phyloP scores from a whole-genome alignment of 2,888 invertebrate species.

The Lepetodrilus schrolli region DNA sequence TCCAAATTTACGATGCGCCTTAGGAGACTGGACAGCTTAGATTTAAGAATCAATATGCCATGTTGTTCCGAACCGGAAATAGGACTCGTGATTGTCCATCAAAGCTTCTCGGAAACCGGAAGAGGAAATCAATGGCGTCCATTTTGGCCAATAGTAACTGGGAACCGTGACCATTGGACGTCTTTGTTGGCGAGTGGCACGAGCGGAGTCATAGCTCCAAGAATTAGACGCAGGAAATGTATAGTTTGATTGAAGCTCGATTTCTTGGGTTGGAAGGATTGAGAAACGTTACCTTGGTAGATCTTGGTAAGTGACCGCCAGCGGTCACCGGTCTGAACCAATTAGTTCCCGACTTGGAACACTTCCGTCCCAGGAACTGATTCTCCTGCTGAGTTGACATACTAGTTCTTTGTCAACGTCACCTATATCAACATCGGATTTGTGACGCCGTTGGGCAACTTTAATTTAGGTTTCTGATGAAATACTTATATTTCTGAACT shows the following conservation, averaged over 20 bases:
- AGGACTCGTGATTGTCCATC: slow-evolving; percentile 24
- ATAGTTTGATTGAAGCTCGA: slow-evolving; percentile 17
- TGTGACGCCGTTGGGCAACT: too few species aligned
- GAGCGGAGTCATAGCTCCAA: neutral
- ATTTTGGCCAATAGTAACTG: slow-evolving; percentile 3
- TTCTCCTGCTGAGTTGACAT: neutral
- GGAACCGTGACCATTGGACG: neutral
- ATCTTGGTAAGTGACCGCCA: too few species aligned
- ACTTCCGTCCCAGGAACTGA: neutral
- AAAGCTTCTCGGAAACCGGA: neutral
- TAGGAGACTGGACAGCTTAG: neutral
- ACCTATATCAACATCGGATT: too few species aligned
- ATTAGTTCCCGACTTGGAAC: neutral
- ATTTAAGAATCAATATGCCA: slow-evolving; percentile 21
- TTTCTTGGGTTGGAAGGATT: neutral
- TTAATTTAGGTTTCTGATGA: too few species aligned
- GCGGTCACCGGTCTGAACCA: neutral
- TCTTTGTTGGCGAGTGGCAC: neutral
- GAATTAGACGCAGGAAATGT: slow-evolving; percentile 12
- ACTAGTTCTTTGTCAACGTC: too few species aligned
- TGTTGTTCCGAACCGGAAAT: slow-evolving; percentile 21
- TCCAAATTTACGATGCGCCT: slow-evolving; percentile 2
- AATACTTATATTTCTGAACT: too few species aligned
- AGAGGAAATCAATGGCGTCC: slow-evolving; percentile 25
- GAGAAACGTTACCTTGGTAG: neutral